Base-by-base conservation (phyloP, 2,113 vertebrate species). In the Neodontobutis hainanensis region DNA sequence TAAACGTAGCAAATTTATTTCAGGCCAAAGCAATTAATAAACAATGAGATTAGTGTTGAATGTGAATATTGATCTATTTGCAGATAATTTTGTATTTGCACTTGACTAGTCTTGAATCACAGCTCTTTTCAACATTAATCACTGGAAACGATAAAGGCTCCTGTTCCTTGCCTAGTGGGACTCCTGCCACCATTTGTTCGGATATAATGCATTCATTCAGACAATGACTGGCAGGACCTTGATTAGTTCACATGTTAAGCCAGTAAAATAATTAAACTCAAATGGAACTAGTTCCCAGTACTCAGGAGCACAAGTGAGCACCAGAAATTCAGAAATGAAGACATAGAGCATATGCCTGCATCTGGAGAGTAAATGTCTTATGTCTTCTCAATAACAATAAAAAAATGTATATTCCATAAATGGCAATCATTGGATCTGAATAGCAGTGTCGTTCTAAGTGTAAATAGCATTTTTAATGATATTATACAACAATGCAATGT, bases 41-140 rank as follows among this genome's bases (percentile, higher is more conserved):
- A 27, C 73, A 63, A 73, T 57, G 43, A 35, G 55, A 61, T 74
- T 75, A 69, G 61, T 43, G 44, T 43, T 70, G 48, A 56, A 43
- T 57, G 60, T 58, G 44, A 75, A 81, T 61, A 83, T 75, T 61
- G 67, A 87, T 76, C 75, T 8, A 75, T 79, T 82, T 65, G 36
- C 55, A 66, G 66, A 69, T 44, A 70, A 75, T 73, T 75, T 11
- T 57, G 55, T 52, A 74, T 80, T 84, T 81, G 35, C 68, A 77
- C 74, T 78, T 69, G 58, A 72, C 60, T 68, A 61, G 61, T 61
- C 50, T 27, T 71, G n/a, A 83, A 64, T 61, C 1, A 77, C 58
- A 58, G 68, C 34, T 70, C 59, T 59, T 68, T 73, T 65, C 49
- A 49, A 64, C 68, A 51, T 60, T 81, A 65, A 83, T 79, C 63